Conservation (phyloP, 92 coral and sea anemone species). For the Epizoanthus scotinus region DNA sequence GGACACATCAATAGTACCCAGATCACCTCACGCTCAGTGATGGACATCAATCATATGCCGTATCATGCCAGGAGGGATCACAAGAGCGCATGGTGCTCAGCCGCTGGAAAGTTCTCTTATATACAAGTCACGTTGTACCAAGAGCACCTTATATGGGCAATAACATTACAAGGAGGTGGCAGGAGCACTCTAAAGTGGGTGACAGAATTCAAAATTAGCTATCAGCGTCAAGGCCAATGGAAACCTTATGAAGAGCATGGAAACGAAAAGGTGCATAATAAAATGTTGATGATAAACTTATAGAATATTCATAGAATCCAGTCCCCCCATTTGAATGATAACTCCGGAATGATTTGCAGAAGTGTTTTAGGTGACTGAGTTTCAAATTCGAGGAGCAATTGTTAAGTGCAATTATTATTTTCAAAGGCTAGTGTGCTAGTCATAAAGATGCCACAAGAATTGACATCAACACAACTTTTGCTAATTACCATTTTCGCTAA, state of each 20-base stretch:
- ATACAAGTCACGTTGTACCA: conserved; percentile 19
- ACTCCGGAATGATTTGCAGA: no score
- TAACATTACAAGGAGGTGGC: conserved; percentile 24
- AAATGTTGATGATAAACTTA: no score
- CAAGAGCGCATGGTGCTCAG: conserved; percentile 18
- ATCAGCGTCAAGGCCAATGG: conserved; percentile 4
- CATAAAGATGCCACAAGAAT: no score
- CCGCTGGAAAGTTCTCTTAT: conserved; percentile 11
- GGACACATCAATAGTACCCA: background rate
- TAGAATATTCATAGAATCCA: no score
- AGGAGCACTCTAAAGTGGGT: conserved; percentile 16
- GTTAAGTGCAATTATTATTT: no score
- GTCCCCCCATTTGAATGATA: no score
- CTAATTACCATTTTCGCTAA: no score
- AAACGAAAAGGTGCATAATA: background rate
- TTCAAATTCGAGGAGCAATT: no score
- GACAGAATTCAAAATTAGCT: conserved; percentile 10
- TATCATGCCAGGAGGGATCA: conserved; percentile 12
- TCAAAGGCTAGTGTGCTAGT: no score
- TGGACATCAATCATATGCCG: background rate
- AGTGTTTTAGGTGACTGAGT: no score
- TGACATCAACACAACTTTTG: no score
- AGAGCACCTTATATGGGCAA: conserved; percentile 23
- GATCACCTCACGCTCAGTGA: conserved; percentile 24
- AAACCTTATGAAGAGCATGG: background rate